A percentile compares a stretch with the other conserved stretches of the same genome.
Conservation (phyloP, 35 echinoderm and acorn worm genomes). For the Heliocidaris tuberculata region DNA sequence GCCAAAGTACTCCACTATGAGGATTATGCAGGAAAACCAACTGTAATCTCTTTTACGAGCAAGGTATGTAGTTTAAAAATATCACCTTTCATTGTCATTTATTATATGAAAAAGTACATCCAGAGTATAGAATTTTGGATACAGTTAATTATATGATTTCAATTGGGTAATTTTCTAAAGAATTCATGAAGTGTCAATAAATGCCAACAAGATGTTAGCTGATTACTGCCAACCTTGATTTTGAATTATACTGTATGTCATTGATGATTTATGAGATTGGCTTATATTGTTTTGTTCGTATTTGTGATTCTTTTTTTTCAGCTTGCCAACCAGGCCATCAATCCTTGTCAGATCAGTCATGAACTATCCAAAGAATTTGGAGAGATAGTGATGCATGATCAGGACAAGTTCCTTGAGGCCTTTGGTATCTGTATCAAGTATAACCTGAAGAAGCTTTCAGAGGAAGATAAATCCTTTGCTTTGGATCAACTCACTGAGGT, state of each 20-base stretch:
- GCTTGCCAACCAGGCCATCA: background rate
- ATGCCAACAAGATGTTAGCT: no score
- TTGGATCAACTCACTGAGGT: slow-evolving; percentile 22
- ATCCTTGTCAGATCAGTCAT: slow-evolving; percentile 20
- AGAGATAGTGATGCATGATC: background rate
- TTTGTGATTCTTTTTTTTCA: background rate
- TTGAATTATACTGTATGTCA: no score
- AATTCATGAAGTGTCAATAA: no score
- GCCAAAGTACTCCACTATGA: background rate
- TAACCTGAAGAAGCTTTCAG: background rate
- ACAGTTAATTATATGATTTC: no score
- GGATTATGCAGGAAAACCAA: background rate
- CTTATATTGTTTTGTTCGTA: background rate
- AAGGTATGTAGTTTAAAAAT: background rate
- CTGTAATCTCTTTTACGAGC: background rate
- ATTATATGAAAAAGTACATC: no score
- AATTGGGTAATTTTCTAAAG: no score
- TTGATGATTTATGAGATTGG: no score
- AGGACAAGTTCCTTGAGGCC: slow-evolving; percentile 19
- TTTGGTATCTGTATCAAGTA: slow-evolving; percentile 12
- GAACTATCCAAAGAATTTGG: slow-evolving; percentile 14
- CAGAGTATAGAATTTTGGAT: no score
- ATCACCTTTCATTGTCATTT: no score
- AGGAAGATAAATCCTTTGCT: background rate
- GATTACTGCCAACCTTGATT: no score